Conservation (phyloP, 2,113 vertebrate genomes). For the Alces alces region DNA sequence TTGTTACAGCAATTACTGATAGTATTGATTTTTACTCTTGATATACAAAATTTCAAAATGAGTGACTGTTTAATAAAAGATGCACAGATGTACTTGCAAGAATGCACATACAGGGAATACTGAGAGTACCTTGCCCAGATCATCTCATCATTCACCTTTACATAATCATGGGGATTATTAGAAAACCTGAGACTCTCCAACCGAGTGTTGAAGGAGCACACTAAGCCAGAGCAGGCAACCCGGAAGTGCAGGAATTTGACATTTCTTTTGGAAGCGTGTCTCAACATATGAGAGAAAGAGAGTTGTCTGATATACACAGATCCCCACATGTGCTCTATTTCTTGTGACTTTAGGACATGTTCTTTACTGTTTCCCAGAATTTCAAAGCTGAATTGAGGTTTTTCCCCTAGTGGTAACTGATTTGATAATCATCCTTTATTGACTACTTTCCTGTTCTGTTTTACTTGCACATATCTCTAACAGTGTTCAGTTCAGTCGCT, state of each 20-base stretch:
- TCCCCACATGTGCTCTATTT: not conserved
- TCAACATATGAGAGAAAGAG: not conserved
- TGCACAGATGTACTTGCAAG: not conserved
- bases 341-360: not conserved
- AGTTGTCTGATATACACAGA: not conserved
- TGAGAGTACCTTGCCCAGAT: not conserved
- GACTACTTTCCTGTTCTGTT: not conserved
- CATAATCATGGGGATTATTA: not conserved
- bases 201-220: not conserved
- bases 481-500: not conserved
- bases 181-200: not conserved
- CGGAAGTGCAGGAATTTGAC: not conserved
- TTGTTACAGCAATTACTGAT: not conserved
- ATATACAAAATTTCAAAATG: not conserved
- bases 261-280: not conserved
- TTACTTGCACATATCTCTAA: not conserved
- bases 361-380: not conserved
- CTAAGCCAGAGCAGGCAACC: not conserved
- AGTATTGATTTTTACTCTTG: not conserved
- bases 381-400: not conserved
- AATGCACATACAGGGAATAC: not conserved
- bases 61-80: not conserved
- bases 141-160: not conserved
- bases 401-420: not conserved
- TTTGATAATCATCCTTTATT: not conserved